Percentiles rank a stretch among this genome's conserved stretches.
These are phyloP conservation scores for Coelopa pilipes DNA, from an alignment of 2,888 invertebrate genomes.

Conservation along the genomic window DNA sequence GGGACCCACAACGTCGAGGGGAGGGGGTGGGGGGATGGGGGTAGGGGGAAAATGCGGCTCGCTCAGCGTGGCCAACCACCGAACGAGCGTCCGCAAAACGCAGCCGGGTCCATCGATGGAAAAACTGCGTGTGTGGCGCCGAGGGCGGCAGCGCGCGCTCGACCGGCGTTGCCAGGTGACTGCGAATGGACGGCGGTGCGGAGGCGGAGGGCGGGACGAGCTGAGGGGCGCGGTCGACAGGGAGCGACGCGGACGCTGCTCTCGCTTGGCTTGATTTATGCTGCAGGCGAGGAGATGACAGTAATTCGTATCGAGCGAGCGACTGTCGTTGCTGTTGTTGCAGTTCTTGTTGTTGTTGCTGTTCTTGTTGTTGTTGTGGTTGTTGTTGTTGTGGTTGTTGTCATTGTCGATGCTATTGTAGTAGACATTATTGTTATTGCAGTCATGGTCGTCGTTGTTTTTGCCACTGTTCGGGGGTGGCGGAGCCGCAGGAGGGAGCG, in stretches of 20 bases:
- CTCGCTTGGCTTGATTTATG: slow-evolving; percentile 10
- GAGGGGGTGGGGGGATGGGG: no score
- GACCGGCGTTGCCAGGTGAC: not conserved
- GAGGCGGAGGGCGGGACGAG: no score
- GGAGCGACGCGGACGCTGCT: not conserved
- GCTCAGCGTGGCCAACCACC: no score
- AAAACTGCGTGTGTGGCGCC: not conserved
- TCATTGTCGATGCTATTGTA: not conserved
- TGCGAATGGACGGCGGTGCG: not conserved
- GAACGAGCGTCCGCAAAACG: no score
- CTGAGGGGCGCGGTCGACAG: no score
- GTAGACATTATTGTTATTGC: not conserved
- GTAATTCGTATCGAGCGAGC: not conserved
- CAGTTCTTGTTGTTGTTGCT: not conserved
- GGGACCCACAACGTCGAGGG: no score
- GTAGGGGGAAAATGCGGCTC: no score
- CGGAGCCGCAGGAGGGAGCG: not conserved
- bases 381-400: slow-evolving; percentile 5
- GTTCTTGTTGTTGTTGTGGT: slow-evolving; percentile 13
- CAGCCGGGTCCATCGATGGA: no score
- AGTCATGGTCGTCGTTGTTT: not conserved
- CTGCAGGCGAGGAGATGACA: not conserved
- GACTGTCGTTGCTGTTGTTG: slow-evolving; percentile 4
- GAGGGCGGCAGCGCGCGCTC: not conserved
- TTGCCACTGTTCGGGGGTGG: not conserved